These are phyloP conservation scores for Trichonephila clavipes DNA, from an alignment of 1,140 invertebrate species.

Conservation along the genomic window DNA sequence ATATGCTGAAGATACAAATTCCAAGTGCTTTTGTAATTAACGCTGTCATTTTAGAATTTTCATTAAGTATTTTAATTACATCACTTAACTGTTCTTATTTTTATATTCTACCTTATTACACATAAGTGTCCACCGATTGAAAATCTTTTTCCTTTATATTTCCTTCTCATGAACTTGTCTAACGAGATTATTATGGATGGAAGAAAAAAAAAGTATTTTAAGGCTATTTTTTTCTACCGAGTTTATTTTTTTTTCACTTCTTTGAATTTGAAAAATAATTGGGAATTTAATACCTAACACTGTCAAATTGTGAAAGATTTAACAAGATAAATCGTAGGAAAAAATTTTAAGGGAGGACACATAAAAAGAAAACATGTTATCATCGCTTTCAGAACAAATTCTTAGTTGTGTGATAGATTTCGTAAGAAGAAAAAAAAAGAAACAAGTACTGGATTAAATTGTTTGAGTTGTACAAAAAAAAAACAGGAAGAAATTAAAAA, in stretches of 20 bases:
- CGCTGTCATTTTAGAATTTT: constrained; percentile 2
- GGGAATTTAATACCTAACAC: neutral
- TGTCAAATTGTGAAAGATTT: neutral
- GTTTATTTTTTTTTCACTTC: neutral
- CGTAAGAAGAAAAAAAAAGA: neutral
- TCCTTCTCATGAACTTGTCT: neutral
- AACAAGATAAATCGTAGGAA: neutral
- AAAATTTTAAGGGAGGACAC: neutral
- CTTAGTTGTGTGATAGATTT: neutral
- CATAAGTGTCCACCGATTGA: neutral
- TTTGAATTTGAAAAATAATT: neutral
- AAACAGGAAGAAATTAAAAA: too few species aligned
- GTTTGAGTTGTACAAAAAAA: too few species aligned
- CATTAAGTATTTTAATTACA: constrained; percentile 8
- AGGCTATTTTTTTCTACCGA: neutral
- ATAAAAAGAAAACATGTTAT: neutral
- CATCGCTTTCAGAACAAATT: neutral
- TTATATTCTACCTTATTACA: neutral
- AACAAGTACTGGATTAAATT: too few species aligned
- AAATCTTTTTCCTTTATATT: neutral
- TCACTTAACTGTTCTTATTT: neutral
- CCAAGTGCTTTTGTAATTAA: constrained; percentile 1
- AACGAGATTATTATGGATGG: neutral
- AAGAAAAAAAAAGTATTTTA: neutral
- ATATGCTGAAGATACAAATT: neutral